A percentile compares a stretch with the other conserved stretches of the same genome.
These are phyloP conservation scores for Hirtodrosophila duncani DNA, from an alignment of 2,888 invertebrate genomes.

Conservation along the genomic window DNA sequence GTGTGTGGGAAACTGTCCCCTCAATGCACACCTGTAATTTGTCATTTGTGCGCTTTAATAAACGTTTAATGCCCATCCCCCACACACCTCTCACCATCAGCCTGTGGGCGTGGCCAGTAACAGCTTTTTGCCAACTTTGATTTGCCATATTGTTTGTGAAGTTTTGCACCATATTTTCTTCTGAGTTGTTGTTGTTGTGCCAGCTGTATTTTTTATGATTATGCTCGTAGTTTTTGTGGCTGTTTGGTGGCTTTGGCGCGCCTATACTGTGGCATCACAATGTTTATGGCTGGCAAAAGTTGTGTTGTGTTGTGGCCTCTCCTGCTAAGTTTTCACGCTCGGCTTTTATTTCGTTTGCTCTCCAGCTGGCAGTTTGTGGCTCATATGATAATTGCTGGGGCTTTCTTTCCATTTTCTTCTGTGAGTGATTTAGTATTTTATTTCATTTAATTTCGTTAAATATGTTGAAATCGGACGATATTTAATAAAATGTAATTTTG, in stretches of 20 bases:
- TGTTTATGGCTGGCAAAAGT: slow-evolving; percentile 33
- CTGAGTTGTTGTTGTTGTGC: slow-evolving; percentile 1
- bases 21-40: slow-evolving; percentile 59
- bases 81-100: background rate
- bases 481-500: too few relatives aligned
- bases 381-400: slow-evolving; percentile 18
- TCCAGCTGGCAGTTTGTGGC: slow-evolving; percentile 11
- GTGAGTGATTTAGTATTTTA: too few relatives aligned
- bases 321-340: slow-evolving; percentile 51
- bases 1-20: slow-evolving; percentile 2
- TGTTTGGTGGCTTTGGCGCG: background rate
- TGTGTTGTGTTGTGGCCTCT: slow-evolving; percentile 47
- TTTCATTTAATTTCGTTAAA: too few relatives aligned
- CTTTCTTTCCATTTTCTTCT: background rate
- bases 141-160: slow-evolving; percentile 44
- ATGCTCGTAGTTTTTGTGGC: background rate
- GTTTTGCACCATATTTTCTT: slow-evolving; percentile 40
- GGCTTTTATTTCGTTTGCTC: slow-evolving; percentile 47
- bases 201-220: slow-evolving; percentile 6
- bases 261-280: slow-evolving; percentile 20
- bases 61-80: slow-evolving; percentile 42
- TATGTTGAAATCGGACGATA: too few relatives aligned
- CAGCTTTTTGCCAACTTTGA: slow-evolving; percentile 22
- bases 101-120: slow-evolving; percentile 13
- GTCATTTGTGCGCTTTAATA: slow-evolving; percentile 64